Conservation (phyloP, 2,113 vertebrate species). For the Scomber japonicus region DNA sequence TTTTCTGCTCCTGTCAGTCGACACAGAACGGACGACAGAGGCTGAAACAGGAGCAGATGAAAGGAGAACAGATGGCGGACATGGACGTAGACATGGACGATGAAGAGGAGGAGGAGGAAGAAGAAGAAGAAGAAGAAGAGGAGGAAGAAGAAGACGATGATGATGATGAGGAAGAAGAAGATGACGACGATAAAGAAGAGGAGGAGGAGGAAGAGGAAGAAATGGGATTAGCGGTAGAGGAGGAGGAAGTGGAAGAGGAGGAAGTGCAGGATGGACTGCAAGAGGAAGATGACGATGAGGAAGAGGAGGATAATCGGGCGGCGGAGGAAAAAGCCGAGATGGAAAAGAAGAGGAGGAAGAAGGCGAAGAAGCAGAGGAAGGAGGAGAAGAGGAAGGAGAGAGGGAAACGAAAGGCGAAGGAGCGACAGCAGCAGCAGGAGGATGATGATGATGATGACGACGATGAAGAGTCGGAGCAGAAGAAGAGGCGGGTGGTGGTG, state of each 20-base stretch:
- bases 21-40: constrained; percentile 50
- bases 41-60: constrained; percentile 46
- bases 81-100: constrained; percentile 34
- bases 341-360: constrained; percentile 50
- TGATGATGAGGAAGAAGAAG: neutral
- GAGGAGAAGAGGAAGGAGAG: constrained; percentile 44
- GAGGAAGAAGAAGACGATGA: neutral
- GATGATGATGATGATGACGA: neutral
- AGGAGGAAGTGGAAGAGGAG: constrained; percentile 35
- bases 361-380: constrained; percentile 43
- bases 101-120: neutral
- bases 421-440: constrained; percentile 11
- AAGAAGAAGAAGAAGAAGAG: neutral
- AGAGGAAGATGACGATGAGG: constrained; percentile 29
- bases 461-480: constrained; percentile 43
- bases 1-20: neutral
- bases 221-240: constrained; percentile 12
- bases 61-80: constrained; percentile 43
- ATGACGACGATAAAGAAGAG: constrained; percentile 31
- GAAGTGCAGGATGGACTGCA: constrained; percentile 21
- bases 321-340: constrained; percentile 12
- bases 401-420: neutral
- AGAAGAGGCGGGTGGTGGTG: constrained; percentile 77
- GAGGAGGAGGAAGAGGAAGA: constrained; percentile 36
- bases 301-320: constrained; percentile 16